phyloP scores from a whole-genome alignment of 2,797 vertebrate genomes.

The Moxostoma hubbsi region DNA sequence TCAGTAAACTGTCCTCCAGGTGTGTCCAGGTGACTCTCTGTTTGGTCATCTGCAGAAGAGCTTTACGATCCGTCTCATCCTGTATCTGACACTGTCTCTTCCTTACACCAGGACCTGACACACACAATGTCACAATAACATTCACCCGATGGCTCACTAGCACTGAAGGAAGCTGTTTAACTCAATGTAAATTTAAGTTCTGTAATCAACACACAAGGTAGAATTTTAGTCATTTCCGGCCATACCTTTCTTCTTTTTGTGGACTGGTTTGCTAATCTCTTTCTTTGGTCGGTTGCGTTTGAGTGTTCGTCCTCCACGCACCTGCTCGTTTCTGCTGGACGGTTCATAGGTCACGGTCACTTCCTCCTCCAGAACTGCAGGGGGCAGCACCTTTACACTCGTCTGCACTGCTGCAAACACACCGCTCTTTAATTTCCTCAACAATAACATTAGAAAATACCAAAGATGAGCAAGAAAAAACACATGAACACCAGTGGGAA shows the following conservation, averaged over 20 bases:
- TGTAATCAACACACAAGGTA: too few relatives aligned
- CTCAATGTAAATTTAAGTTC: too few relatives aligned
- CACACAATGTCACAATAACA: neutral
- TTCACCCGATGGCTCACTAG: too few relatives aligned
- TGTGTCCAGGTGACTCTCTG: slow-evolving; percentile 90
- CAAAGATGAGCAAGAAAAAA: too few relatives aligned
- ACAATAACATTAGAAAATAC: too few relatives aligned
- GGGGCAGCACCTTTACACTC: neutral
- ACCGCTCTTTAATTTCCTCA: neutral
- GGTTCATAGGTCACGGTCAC: slow-evolving; percentile 78
- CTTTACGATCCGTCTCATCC: slow-evolving; percentile 87
- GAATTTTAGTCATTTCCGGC: too few relatives aligned
- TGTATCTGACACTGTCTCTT: slow-evolving; percentile 75
- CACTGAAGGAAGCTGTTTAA: too few relatives aligned
- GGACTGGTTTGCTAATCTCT: slow-evolving; percentile 67
- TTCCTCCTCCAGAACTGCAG: slow-evolving; percentile 69
- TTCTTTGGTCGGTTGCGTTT: slow-evolving; percentile 85
- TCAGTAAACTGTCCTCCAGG: slow-evolving; percentile 91
- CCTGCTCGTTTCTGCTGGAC: slow-evolving; percentile 77
- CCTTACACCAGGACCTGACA: slow-evolving; percentile 48
- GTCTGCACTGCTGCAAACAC: slow-evolving; percentile 4
- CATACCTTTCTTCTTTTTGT: slow-evolving; percentile 85
- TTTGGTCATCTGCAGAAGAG: slow-evolving; percentile 90
- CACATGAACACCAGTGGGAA: too few relatives aligned
- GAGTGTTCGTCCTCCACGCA: slow-evolving; percentile 85